A percentile compares a stretch with the other conserved stretches of the same genome.
Evolutionary conservation across 2,797 vertebrate genomes (phyloP).

Genomic region (Smutsia temminckii): DNA sequence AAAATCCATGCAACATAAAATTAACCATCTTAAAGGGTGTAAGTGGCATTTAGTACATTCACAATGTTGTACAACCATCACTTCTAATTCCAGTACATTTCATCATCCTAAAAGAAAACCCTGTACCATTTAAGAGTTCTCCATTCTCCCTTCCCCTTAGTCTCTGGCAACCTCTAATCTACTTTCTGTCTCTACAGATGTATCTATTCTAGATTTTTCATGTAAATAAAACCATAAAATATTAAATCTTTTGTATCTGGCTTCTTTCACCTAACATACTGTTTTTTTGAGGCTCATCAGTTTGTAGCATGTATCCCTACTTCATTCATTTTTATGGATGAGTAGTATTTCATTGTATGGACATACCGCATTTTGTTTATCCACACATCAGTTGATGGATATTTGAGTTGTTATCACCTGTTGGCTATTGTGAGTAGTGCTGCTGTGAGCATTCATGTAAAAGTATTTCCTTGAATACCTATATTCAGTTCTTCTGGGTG

Average conservation of each 20-base stretch:
- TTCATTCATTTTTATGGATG: background rate
- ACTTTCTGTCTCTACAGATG: background rate
- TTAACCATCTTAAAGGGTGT: conserved; percentile 28
- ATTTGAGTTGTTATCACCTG: background rate
- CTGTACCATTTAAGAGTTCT: background rate
- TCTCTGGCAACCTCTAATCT: background rate
- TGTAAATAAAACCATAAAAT: background rate
- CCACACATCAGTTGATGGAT: background rate
- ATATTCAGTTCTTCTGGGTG: background rate
- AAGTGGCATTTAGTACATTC: conserved; percentile 13
- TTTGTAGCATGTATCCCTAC: background rate
- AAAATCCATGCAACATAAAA: conserved; percentile 47
- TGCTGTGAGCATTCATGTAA: background rate
- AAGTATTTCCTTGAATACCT: conserved; percentile 31
- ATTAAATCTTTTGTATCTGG: background rate
- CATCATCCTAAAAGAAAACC: background rate
- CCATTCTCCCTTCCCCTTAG: background rate
- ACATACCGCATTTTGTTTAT: background rate
- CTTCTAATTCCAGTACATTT: conserved; percentile 15
- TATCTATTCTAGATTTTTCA: background rate
- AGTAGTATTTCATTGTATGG: background rate
- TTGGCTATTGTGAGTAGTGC: background rate
- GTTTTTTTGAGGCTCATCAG: background rate
- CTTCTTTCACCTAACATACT: background rate
- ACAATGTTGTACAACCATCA: background rate